Conservation (phyloP, 1,140 invertebrate species). For the Coenobita brevimanus region DNA sequence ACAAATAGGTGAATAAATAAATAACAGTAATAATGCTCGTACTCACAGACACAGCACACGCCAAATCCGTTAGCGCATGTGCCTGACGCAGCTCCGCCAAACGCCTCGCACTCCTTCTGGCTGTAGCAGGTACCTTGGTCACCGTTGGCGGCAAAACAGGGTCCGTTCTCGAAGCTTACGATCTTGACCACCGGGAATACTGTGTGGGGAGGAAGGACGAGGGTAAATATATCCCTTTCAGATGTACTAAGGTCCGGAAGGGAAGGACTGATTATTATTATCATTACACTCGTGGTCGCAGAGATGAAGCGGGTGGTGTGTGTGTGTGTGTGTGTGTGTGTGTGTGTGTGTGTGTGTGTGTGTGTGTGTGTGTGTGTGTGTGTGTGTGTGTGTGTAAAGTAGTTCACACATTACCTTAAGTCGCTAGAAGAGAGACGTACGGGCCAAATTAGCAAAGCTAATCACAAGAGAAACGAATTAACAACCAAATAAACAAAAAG, state of each 20-base stretch:
- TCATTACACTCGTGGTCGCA: too few relatives aligned
- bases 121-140: slow-evolving; percentile 66
- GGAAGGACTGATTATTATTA: too few relatives aligned
- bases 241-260: too few relatives aligned
- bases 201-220: neutral
- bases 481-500: too few relatives aligned
- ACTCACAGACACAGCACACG: slow-evolving; percentile 91
- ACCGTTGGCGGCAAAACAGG: slow-evolving; percentile 60
- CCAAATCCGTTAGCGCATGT: slow-evolving; percentile 84
- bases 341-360: slow-evolving; percentile 27
- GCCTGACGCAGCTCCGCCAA: slow-evolving; percentile 79
- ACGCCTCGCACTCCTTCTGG: slow-evolving; percentile 77
- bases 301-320: too few relatives aligned
- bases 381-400: too few relatives aligned
- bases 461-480: too few relatives aligned
- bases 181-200: slow-evolving; percentile 58
- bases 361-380: too few relatives aligned
- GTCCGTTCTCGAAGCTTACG: slow-evolving; percentile 66
- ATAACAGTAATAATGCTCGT: neutral
- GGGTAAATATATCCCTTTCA: too few relatives aligned
- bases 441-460: too few relatives aligned
- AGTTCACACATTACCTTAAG: too few relatives aligned
- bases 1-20: neutral
- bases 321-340: slow-evolving; percentile 27
- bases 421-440: too few relatives aligned